Percentiles rank a stretch among this genome's conserved stretches.
phyloP scores from a whole-genome alignment of 2,888 invertebrate species.

The Drosophila eohydei region DNA sequence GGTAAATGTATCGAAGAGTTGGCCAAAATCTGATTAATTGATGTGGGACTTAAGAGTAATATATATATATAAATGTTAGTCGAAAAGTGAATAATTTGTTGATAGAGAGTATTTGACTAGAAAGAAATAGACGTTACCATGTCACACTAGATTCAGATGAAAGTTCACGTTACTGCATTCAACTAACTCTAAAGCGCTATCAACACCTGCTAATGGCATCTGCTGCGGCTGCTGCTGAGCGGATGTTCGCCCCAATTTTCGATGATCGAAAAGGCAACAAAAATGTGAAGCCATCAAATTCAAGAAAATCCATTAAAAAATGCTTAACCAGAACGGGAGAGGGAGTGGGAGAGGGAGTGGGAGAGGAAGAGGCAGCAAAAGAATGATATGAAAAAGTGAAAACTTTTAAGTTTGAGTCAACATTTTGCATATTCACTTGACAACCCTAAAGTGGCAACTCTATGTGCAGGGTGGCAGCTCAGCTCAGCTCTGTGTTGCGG shows the following conservation, averaged over 20 bases:
- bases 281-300: slow-evolving; percentile 7
- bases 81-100: neutral
- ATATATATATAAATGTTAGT: neutral
- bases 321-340: neutral
- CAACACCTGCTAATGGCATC: slow-evolving; percentile 21
- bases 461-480: slow-evolving; percentile 13
- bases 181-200: slow-evolving; percentile 8
- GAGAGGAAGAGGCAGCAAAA: neutral
- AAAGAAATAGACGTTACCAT: neutral
- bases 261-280: slow-evolving; percentile 21
- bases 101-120: neutral
- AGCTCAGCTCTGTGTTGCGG: slow-evolving; percentile 21
- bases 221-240: slow-evolving; percentile 8
- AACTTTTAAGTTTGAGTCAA: neutral
- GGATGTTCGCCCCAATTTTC: slow-evolving; percentile 41
- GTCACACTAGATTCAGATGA: slow-evolving; percentile 23
- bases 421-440: neutral
- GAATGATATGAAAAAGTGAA: neutral
- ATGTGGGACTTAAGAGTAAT: no score
- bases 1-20: no score
- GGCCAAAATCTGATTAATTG: no score
- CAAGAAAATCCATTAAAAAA: slow-evolving; percentile 11
- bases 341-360: neutral
- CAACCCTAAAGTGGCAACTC: slow-evolving; percentile 1
- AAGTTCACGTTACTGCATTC: slow-evolving; percentile 35